phyloP scores from a whole-genome alignment of 2,797 vertebrate genomes.

The Florisuga fusca region DNA sequence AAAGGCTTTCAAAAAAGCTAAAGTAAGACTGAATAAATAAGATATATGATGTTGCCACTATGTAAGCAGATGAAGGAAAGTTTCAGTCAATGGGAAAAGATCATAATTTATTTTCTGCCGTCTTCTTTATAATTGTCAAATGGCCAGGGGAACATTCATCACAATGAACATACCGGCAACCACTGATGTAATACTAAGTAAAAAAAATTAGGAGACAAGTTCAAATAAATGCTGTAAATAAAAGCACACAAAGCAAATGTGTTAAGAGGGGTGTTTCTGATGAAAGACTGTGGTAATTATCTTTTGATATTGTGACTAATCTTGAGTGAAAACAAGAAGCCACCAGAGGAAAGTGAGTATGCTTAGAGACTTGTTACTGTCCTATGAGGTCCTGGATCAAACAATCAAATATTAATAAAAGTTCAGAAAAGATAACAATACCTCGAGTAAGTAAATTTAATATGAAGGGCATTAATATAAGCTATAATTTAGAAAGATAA shows the following conservation, averaged over 20 bases:
- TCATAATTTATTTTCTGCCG: neutral
- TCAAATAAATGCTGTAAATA: neutral
- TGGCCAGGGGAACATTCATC: neutral
- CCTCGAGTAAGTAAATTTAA: neutral
- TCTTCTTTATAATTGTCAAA: neutral
- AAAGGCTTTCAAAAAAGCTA: neutral
- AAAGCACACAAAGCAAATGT: neutral
- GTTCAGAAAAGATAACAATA: neutral
- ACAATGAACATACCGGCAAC: neutral
- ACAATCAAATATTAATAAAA: neutral
- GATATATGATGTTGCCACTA: neutral
- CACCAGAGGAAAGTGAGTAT: neutral
- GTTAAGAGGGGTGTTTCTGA: neutral
- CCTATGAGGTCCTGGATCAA: neutral
- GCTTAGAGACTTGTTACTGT: neutral
- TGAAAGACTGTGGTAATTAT: neutral
- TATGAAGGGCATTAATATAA: neutral
- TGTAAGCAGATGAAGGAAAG: neutral
- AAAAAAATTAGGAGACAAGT: slow-evolving; percentile 15
- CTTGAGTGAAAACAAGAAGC: neutral
- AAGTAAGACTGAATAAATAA: neutral
- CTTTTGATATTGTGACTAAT: neutral
- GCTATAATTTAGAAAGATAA: neutral
- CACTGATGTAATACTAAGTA: neutral
- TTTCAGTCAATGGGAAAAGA: neutral